Evolutionary conservation across 2,888 invertebrate species (phyloP).

Genomic region (Urechis unicinctus): DNA sequence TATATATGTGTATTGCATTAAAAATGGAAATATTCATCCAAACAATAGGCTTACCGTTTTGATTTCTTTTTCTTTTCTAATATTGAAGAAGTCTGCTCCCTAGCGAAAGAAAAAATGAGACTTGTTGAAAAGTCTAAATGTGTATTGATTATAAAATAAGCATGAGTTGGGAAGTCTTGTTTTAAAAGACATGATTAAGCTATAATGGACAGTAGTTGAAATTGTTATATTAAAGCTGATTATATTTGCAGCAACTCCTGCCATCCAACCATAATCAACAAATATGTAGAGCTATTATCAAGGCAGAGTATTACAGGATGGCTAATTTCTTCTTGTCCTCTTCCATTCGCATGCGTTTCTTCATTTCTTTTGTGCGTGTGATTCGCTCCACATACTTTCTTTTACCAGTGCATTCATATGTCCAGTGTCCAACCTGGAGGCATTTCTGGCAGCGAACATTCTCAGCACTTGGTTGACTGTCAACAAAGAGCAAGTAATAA

Average conservation of each 20-base stretch:
- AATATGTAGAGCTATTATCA: no score
- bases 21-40: neutral
- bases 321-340: constrained; percentile 42
- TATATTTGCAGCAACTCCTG: no score
- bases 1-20: neutral
- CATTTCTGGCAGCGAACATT: constrained; percentile 79
- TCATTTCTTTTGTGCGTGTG: constrained; percentile 74
- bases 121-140: neutral
- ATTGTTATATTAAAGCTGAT: no score
- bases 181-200: neutral
- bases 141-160: neutral
- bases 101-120: neutral
- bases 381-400: constrained; percentile 78
- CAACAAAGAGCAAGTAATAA: neutral
- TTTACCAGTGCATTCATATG: constrained; percentile 86
- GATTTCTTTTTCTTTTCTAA: neutral
- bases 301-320: neutral
- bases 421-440: constrained; percentile 87
- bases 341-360: constrained; percentile 60
- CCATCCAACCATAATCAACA: no score
- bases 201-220: neutral
- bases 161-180: neutral
- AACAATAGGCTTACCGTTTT: neutral
- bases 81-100: neutral
- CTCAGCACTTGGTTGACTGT: constrained; percentile 19